Base-by-base conservation (phyloP, 2,113 vertebrate genomes). In the Nyctibius bracteatus region DNA sequence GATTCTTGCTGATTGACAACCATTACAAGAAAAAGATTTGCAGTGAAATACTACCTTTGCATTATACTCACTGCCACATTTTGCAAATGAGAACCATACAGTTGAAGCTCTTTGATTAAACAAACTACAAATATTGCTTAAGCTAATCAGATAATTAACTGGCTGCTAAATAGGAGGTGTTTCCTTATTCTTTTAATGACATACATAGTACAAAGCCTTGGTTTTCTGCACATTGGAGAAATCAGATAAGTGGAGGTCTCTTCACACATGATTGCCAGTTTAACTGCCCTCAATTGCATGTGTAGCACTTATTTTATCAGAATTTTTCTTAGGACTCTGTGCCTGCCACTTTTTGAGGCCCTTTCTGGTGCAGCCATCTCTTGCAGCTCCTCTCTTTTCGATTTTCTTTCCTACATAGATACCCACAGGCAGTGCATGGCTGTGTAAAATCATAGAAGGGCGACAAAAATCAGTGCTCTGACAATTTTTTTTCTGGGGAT, bases 391-490 rank as follows among this genome's bases (percentile, higher is more conserved):
- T 46, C 65, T 39, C 13, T 61, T 46, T 39, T n/a, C 0, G 0
- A 5, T 78, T 67, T 55, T 63, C 37, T 39, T n/a, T 28, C 25
- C 25, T 46, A 6, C 16, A 10, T 54, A 39, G 37, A 4, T 54
- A 6, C 31, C 47, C 37, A 16, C 27, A 31, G 46, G 22, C 37
- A 54, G 18, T 2, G 0, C 8, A 4, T 35, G 20, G 27, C 21
- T 30, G 9, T 35, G 55, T 51, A 72, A 66, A 90, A 24, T 27
- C 3, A 2, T 15, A 41, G 66, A 74, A 67, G 10, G 37, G 16
- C 12, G 77, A 39, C 9, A 24, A 24, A 83, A 20, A 14, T 39
- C 21, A 4, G 12, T 2, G 11, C 31, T 79, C 43, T 52, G 47
- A 43, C 4, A 57, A 10, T 57, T n/a, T 19, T 49, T 78, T 70